phyloP scores from a whole-genome alignment of 2,888 invertebrate genomes.

The Acanthoscelides obtectus region DNA sequence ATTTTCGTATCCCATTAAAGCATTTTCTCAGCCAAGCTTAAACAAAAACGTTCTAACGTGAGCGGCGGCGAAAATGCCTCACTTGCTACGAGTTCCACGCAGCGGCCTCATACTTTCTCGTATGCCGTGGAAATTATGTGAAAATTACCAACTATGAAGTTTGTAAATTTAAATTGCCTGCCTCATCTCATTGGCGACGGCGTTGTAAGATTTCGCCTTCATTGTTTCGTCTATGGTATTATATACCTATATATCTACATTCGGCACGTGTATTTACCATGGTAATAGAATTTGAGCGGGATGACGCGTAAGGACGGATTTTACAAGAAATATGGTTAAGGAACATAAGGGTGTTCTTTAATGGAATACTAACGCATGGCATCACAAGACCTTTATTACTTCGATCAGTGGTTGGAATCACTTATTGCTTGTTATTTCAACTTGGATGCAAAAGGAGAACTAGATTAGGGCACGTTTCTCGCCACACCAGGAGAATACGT shows the following conservation, averaged over 20 bases:
- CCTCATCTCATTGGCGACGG: constrained; percentile 14
- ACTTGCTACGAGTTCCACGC: background rate
- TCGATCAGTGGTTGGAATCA: no score
- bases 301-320: background rate
- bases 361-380: no score
- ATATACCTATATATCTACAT: no score
- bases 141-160: constrained; percentile 28
- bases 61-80: background rate
- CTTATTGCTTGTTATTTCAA: no score
- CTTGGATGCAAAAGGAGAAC: no score
- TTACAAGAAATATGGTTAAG: no score
- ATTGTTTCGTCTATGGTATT: background rate
- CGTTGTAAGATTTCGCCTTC: constrained; percentile 10
- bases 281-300: background rate
- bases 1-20: background rate
- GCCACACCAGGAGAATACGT: no score
- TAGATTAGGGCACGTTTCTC: no score
- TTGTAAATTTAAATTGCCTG: constrained; percentile 32
- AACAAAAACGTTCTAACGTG: background rate
- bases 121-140: constrained; percentile 27
- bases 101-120: constrained; percentile 19
- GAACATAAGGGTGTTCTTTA: no score
- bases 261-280: background rate
- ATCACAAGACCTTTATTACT: no score
- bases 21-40: background rate